Conservation (phyloP, 2,888 invertebrate species). For the Odontothrips loti region DNA sequence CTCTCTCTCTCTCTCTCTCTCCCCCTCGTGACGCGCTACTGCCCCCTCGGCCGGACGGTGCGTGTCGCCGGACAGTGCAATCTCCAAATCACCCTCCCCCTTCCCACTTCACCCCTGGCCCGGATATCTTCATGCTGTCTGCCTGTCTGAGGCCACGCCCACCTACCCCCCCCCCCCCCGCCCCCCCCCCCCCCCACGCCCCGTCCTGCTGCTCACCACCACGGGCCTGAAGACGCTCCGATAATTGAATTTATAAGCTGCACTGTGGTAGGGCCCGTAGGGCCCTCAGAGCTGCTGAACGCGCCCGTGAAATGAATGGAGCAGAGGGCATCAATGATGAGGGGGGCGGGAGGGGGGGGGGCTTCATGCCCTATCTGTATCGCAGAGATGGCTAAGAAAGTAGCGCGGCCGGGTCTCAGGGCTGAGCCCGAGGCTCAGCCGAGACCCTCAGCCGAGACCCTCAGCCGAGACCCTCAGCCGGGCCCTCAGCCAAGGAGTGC, state of each 20-base stretch:
- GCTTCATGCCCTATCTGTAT: conserved; percentile 16
- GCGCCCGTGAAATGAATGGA: conserved; percentile 9
- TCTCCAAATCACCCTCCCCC: not conserved
- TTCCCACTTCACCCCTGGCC: not conserved
- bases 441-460: no score
- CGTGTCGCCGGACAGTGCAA: no score
- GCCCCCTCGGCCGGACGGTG: no score
- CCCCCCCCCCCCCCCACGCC: not conserved
- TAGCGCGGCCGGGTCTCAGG: not conserved
- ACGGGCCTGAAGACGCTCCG: conserved; percentile 1
- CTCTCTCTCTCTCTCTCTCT: no score
- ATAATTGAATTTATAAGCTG: conserved; percentile 23
- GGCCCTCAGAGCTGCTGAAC: not conserved
- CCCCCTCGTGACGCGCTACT: no score
- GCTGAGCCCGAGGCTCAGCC: no score
- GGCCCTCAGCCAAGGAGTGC: no score
- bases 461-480: no score
- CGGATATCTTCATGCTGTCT: not conserved
- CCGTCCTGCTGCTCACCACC: not conserved
- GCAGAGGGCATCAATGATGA: not conserved
- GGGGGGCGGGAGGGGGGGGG: not conserved
- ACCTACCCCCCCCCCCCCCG: no score
- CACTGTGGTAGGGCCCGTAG: not conserved
- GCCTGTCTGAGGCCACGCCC: no score
- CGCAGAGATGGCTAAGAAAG: not conserved